Base-by-base conservation (phyloP, 2,888 invertebrate species). In the Chaetoderma sp. region DNA sequence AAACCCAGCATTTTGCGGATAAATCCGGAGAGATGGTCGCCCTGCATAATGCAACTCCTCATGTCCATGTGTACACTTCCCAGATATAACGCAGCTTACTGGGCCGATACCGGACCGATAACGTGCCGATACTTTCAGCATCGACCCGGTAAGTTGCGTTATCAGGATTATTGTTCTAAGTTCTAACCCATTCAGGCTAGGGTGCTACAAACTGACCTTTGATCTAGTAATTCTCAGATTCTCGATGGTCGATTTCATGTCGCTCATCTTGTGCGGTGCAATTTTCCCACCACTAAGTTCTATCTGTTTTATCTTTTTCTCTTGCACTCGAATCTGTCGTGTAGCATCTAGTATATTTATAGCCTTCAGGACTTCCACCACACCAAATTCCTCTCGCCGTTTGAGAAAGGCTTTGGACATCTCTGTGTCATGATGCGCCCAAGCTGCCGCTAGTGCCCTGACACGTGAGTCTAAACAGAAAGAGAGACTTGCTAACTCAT, bases 381-480 rank as follows among this genome's bases (percentile, higher is more conserved):
- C 61, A 8, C 83, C 80, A 74, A 80, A 84, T 56, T 72, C 68
- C 3, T 77, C 74, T 6, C 74, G 67, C 56, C 77, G 70, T 18
- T 72, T 33, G 8, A 85, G 74, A 36, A 84, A 76, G n/a, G 78
- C 70, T 25, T 78, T 69, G 0, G 81, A 79, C 63, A 85, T 57
- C 18, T 77, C 76, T 56, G 77, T 71, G 65, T 85, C 84, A 50
- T 80, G 75, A 28, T 83, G 70, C 4, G 83, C 82, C 83, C 82
- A 83, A 1, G 85, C 83, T 27, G 83, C 80, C 10, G 83, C 80
- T 32, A 85, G 61, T 4, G 80, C 79, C 50, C 82, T 68, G 10
- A 83, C 75, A 54, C 79, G 71, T 6, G 84, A 81, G 77, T 83
- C 83, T 81, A n/a, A n/a, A n/a, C n/a, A n/a, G n/a, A n/a, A n/a